phyloP scores from a whole-genome alignment of 2,888 invertebrate genomes.

The Dicycla oo region DNA sequence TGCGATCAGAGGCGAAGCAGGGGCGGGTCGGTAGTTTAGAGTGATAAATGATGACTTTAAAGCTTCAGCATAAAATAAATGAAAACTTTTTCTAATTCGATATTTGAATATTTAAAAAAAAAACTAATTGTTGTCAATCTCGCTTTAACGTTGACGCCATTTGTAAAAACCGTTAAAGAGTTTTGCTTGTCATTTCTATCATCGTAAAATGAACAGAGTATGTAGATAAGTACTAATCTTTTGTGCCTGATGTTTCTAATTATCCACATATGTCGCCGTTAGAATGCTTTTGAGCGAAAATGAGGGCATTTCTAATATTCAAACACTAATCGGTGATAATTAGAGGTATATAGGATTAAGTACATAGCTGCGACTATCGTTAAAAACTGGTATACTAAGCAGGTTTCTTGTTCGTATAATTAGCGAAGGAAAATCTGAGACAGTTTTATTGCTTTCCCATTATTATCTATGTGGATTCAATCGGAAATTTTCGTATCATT shows the following conservation, averaged over 20 bases:
- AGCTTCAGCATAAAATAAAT: not conserved
- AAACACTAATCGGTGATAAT: slow-evolving; percentile 20
- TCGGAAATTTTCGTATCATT: slow-evolving; percentile 36
- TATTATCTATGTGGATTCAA: slow-evolving; percentile 41
- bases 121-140: not conserved
- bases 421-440: slow-evolving; percentile 14
- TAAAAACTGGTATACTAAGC: slow-evolving; percentile 17
- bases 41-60: not conserved
- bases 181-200: not conserved
- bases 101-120: not conserved
- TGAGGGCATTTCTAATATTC: slow-evolving; percentile 24
- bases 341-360: slow-evolving; percentile 1
- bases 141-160: not conserved
- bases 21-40: too few species aligned
- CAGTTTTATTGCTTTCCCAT: slow-evolving; percentile 20
- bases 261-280: slow-evolving; percentile 18
- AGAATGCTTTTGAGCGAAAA: slow-evolving; percentile 23
- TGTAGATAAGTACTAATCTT: slow-evolving; percentile 1
- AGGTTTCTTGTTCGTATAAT: slow-evolving; percentile 30
- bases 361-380: slow-evolving; percentile 10
- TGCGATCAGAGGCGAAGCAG: too few species aligned
- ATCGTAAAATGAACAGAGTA: not conserved
- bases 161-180: not conserved
- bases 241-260: slow-evolving; percentile 14
- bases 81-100: not conserved